phyloP scores from a whole-genome alignment of 23 tunicate genomes.

The Trididemnum nubilum region DNA sequence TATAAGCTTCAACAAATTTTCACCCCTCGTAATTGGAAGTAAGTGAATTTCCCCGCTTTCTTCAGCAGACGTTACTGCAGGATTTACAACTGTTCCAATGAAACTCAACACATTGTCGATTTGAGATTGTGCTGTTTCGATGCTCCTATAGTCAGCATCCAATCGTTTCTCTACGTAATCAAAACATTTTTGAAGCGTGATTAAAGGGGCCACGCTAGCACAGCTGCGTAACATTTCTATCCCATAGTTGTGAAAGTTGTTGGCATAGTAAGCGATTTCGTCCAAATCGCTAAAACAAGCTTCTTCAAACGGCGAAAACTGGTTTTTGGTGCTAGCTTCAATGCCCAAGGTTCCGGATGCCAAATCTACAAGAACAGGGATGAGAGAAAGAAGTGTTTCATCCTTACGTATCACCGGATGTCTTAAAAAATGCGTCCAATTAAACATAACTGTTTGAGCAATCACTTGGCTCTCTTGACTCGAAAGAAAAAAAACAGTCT shows the following conservation, averaged over 20 bases:
- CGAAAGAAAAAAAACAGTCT: conserved; percentile 38
- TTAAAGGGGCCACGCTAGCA: conserved; percentile 29
- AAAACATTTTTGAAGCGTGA: conserved; percentile 36
- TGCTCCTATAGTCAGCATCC: neutral
- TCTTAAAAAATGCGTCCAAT: conserved; percentile 41
- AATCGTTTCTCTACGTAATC: conserved; percentile 8
- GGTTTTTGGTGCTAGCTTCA: neutral
- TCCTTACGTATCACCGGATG: conserved; percentile 41
- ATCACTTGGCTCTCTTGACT: conserved; percentile 44
- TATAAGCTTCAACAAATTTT: conserved; percentile 7
- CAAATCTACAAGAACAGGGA: conserved; percentile 44
- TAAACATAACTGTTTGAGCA: conserved; percentile 23
- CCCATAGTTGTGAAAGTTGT: neutral
- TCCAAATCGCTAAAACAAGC: conserved; percentile 62
- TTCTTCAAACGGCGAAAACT: conserved; percentile 42
- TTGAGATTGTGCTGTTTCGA: neutral
- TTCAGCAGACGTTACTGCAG: conserved; percentile 25
- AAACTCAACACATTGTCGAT: conserved; percentile 19
- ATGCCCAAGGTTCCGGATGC: conserved; percentile 20
- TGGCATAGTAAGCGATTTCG: conserved; percentile 29
- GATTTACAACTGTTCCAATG: conserved; percentile 24
- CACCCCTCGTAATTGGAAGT: conserved; percentile 23
- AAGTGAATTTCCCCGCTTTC: neutral
- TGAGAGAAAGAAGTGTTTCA: conserved; percentile 11
- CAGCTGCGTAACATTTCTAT: conserved; percentile 53